These are phyloP conservation scores for Eriocheir sinensis DNA, from an alignment of 1,140 invertebrate species.

Conservation along the genomic window DNA sequence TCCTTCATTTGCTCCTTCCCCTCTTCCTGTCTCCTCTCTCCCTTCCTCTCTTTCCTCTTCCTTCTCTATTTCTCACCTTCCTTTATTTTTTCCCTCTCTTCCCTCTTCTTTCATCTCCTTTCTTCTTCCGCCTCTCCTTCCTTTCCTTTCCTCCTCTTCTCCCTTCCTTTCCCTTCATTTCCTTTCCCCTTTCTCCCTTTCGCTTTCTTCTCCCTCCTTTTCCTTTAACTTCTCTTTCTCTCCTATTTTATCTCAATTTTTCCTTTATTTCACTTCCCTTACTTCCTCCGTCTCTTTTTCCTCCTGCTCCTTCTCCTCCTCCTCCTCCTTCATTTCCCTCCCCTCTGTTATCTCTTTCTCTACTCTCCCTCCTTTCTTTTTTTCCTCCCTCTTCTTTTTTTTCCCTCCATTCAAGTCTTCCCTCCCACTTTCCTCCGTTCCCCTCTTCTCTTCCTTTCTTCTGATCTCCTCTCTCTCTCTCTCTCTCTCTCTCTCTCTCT, in stretches of 20 bases:
- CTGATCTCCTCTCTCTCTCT: too few species aligned
- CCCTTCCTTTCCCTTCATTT: too few species aligned
- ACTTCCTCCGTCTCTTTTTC: too few species aligned
- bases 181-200: too few species aligned
- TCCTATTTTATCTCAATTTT: neutral
- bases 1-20: too few species aligned
- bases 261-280: neutral
- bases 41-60: too few species aligned
- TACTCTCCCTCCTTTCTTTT: neutral
- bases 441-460: too few species aligned
- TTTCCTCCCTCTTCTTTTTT: neutral
- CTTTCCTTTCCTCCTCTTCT: too few species aligned
- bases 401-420: too few species aligned
- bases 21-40: too few species aligned
- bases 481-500: neutral
- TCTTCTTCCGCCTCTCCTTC: neutral
- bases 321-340: neutral
- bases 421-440: neutral
- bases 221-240: neutral
- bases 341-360: neutral
- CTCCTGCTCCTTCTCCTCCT: too few species aligned
- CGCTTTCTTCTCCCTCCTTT: neutral
- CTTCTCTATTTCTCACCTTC: too few species aligned
- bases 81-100: neutral
- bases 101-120: neutral